A percentile compares a stretch with the other conserved stretches of the same genome.
Conservation (phyloP, 2,888 invertebrate species). For the Mellilla xanthometata region DNA sequence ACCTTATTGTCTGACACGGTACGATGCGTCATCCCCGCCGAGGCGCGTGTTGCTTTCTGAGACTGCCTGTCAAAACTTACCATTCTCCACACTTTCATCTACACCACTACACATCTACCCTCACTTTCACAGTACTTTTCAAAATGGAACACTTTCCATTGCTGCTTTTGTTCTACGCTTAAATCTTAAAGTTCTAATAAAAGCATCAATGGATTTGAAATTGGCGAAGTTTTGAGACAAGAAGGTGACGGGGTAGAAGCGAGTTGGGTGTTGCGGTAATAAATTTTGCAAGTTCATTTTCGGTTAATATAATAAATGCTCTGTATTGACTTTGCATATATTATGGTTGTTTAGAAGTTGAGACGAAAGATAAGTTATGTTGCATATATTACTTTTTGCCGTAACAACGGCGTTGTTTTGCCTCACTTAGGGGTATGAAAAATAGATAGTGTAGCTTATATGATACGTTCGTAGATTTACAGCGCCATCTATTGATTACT, state of each 20-base stretch:
- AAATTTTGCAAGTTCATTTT: slow-evolving; percentile 20
- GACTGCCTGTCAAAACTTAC: slow-evolving; percentile 13
- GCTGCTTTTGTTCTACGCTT: too few species aligned
- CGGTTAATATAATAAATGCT: slow-evolving; percentile 17
- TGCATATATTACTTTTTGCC: too few species aligned
- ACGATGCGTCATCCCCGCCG: slow-evolving; percentile 8
- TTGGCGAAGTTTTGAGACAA: not conserved
- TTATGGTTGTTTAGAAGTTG: too few species aligned
- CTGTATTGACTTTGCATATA: slow-evolving; percentile 1
- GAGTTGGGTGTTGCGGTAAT: slow-evolving; percentile 13
- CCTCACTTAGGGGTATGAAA: too few species aligned
- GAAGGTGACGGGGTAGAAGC: not conserved
- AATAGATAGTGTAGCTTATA: too few species aligned
- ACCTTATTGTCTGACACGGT: slow-evolving; percentile 9
- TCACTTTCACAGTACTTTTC: too few species aligned
- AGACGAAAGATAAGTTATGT: too few species aligned
- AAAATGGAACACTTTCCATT: too few species aligned
- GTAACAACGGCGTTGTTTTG: too few species aligned
- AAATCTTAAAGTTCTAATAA: too few species aligned
- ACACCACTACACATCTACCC: not conserved
- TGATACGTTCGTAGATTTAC: too few species aligned
- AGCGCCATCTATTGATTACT: too few species aligned
- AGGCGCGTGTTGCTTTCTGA: slow-evolving; percentile 6
- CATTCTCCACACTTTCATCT: slow-evolving; percentile 6
- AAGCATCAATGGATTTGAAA: not conserved